A percentile compares a stretch with the other conserved stretches of the same genome.
phyloP scores from a whole-genome alignment of 2,888 invertebrate species.

The Melinaea menophilus region DNA sequence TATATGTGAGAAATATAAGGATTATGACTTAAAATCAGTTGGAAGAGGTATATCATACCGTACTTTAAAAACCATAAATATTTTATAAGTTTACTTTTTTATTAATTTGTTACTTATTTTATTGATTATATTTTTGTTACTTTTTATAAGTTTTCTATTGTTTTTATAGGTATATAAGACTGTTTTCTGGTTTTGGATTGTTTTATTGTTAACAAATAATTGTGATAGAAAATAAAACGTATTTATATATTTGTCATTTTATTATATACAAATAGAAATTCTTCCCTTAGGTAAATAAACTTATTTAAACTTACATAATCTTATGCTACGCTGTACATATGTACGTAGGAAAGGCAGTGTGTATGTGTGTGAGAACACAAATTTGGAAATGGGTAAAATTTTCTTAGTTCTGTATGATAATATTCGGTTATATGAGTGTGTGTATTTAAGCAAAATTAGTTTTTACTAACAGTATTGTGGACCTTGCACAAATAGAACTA shows the following conservation, averaged over 20 bases:
- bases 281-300: conserved; percentile 65
- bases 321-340: conserved; percentile 64
- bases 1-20: conserved; percentile 48
- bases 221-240: conserved; percentile 35
- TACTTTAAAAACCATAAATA: conserved; percentile 1
- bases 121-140: not conserved
- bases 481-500: conserved; percentile 1
- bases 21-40: conserved; percentile 46
- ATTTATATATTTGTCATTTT: conserved; percentile 44
- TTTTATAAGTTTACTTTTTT: too few relatives aligned
- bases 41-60: conserved; percentile 42
- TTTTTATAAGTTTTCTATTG: conserved; percentile 9
- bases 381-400: conserved; percentile 46
- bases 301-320: conserved; percentile 58
- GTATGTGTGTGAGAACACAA: conserved; percentile 44
- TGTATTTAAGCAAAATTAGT: not conserved
- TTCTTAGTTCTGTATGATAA: conserved; percentile 25
- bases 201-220: too few relatives aligned
- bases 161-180: too few relatives aligned
- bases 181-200: too few relatives aligned
- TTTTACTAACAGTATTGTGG: not conserved
- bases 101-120: too few relatives aligned
- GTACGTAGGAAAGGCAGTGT: conserved; percentile 60
- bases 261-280: conserved; percentile 74
- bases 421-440: conserved; percentile 22